These are phyloP conservation scores for Akabosia matsudoensis DNA, from an alignment of 1,140 invertebrate species.

Conservation along the genomic window DNA sequence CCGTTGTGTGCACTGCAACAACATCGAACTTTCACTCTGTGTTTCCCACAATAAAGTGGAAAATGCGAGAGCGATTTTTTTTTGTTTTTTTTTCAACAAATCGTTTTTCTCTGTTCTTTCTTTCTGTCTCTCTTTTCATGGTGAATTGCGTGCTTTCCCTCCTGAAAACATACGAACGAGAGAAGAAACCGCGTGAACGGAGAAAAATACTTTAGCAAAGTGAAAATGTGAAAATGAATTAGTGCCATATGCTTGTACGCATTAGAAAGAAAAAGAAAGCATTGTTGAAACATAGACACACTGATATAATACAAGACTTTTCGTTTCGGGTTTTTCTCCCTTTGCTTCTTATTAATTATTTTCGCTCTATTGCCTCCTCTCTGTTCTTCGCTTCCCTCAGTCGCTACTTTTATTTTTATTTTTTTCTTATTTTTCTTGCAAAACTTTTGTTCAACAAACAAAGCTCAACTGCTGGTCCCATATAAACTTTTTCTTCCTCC, in stretches of 20 bases:
- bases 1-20: too few species aligned
- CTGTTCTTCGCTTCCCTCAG: not conserved
- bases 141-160: not conserved
- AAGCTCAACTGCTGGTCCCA: not conserved
- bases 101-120: not conserved
- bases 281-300: not conserved
- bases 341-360: slow-evolving; percentile 14
- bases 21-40: too few species aligned
- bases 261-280: not conserved
- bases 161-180: not conserved
- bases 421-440: not conserved
- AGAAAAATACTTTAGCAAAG: not conserved
- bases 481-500: not conserved
- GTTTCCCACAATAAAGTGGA: not conserved
- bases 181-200: not conserved
- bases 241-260: not conserved
- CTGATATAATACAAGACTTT: not conserved
- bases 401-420: not conserved
- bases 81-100: not conserved
- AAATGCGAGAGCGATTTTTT: not conserved
- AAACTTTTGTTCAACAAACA: not conserved
- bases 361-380: not conserved
- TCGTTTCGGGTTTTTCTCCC: not conserved
- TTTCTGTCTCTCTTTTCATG: not conserved
- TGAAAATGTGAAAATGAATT: not conserved